Evolutionary conservation across 2,888 invertebrate genomes (phyloP).

Genomic region (Laspeyria flexula): DNA sequence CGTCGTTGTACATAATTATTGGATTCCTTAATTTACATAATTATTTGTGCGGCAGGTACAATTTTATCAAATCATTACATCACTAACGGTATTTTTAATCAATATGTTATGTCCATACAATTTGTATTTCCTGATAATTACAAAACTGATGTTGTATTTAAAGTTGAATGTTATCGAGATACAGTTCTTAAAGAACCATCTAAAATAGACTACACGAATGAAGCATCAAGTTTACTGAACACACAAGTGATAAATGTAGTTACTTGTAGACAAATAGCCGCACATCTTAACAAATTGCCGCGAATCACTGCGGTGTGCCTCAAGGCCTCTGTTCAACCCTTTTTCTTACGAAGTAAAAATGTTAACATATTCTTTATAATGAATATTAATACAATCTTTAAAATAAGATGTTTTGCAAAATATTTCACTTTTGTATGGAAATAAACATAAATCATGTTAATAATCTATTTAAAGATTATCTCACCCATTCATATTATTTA

Average conservation of each 20-base stretch:
- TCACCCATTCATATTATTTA: slow-evolving; percentile 26
- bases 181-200: no score
- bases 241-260: slow-evolving; percentile 63
- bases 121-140: not conserved
- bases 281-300: slow-evolving; percentile 66
- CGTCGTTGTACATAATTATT: slow-evolving; percentile 46
- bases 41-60: slow-evolving; percentile 35
- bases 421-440: not conserved
- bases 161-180: no score
- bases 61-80: slow-evolving; percentile 46
- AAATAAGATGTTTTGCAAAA: not conserved
- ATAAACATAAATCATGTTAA: slow-evolving; percentile 22
- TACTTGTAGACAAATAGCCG: slow-evolving; percentile 72
- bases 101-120: not conserved
- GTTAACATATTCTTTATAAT: not conserved
- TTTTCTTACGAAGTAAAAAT: no score
- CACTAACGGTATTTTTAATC: slow-evolving; percentile 29
- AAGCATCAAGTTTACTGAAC: slow-evolving; percentile 36
- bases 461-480: slow-evolving; percentile 15
- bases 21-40: slow-evolving; percentile 44
- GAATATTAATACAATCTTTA: slow-evolving; percentile 15
- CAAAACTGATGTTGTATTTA: not conserved
- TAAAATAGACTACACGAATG: no score
- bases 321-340: no score
- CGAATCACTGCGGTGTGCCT: slow-evolving; percentile 48